Evolutionary conservation across 2,888 invertebrate genomes (phyloP).

Genomic region (Apomyelois bistriatella): DNA sequence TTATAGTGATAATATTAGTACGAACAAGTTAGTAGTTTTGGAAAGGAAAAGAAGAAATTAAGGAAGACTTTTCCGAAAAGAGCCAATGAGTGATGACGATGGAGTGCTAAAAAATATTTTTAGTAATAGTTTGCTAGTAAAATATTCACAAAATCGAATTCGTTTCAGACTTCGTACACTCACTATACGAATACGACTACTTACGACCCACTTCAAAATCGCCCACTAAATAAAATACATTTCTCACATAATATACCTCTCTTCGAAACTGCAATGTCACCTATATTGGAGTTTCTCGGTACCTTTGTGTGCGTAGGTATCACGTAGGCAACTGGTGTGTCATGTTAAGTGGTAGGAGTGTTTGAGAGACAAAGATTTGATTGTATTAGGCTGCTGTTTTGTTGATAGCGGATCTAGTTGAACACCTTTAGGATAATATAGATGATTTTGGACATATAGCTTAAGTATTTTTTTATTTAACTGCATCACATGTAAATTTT

Average conservation of each 20-base stretch:
- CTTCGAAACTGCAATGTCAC: neutral
- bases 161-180: neutral
- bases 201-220: neutral
- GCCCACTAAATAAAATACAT: neutral
- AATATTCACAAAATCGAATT: neutral
- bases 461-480: no score
- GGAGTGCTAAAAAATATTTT: no score
- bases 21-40: no score
- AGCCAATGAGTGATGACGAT: no score
- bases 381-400: neutral
- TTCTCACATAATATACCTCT: neutral
- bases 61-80: no score
- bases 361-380: neutral
- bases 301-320: conserved; percentile 3
- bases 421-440: no score
- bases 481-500: no score
- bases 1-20: no score
- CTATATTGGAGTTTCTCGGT: neutral
- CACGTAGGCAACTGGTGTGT: neutral
- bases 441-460: no score
- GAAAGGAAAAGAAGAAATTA: no score
- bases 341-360: neutral
- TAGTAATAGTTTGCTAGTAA: no score
- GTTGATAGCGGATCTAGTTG: neutral
- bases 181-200: no score